Conservation (phyloP, 2,113 vertebrate species). For the Leucopsar rothschildi region DNA sequence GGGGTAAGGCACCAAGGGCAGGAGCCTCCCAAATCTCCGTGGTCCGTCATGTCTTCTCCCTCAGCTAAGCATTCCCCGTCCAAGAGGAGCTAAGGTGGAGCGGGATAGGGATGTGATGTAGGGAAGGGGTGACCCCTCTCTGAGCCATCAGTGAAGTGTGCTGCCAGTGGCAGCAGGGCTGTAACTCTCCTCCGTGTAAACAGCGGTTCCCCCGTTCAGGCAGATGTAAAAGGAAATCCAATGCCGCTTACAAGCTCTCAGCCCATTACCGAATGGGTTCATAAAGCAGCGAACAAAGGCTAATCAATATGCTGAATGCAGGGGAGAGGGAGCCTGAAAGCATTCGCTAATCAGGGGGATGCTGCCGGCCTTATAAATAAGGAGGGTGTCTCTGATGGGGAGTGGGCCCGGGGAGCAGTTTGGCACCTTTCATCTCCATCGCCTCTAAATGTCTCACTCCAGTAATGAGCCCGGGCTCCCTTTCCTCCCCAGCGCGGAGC, state of each 20-base stretch:
- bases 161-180: not conserved
- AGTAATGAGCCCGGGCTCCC: constrained; percentile 11
- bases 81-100: not conserved
- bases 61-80: not conserved
- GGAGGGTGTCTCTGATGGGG: not conserved
- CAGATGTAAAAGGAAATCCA: constrained; percentile 53
- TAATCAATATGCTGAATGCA: constrained; percentile 58
- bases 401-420: constrained; percentile 2
- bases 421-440: constrained; percentile 15
- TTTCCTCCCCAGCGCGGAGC: not conserved
- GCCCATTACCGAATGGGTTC: constrained; percentile 47
- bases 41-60: fast-evolving
- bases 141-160: not conserved
- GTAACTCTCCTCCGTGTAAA: not conserved
- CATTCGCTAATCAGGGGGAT: not conserved
- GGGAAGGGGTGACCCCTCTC: not conserved
- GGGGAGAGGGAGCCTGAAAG: constrained; percentile 31
- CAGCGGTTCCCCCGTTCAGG: not conserved
- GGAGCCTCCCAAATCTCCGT: not conserved
- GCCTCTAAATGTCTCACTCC: not conserved
- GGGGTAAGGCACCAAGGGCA: not conserved
- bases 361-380: not conserved
- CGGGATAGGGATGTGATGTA: fast-evolving
- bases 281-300: constrained; percentile 51
- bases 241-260: constrained; percentile 44